Conservation (phyloP, 2,888 invertebrate species). For the Cylloceria caligata region DNA sequence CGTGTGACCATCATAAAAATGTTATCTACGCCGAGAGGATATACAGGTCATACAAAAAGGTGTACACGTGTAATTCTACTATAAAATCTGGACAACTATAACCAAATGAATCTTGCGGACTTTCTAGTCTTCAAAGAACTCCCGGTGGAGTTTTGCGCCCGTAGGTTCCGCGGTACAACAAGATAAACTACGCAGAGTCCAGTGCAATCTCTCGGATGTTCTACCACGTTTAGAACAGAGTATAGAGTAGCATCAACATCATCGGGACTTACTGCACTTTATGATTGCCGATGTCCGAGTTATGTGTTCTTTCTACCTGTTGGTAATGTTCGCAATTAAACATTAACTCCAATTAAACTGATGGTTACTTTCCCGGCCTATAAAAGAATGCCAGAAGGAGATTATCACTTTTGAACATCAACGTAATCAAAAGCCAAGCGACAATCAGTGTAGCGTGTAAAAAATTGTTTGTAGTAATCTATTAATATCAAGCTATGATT, state of each 20-base stretch:
- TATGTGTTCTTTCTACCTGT: slow-evolving; percentile 18
- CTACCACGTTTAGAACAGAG: not conserved
- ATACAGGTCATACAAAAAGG: no score
- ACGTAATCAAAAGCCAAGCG: not conserved
- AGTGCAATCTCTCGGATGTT: not conserved
- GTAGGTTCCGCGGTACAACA: no score
- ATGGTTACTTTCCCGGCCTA: slow-evolving; percentile 70
- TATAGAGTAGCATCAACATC: slow-evolving; percentile 2
- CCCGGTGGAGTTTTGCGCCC: no score
- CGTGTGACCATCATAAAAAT: no score
- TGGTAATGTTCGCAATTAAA: slow-evolving; percentile 53
- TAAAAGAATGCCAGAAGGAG: slow-evolving; percentile 18
- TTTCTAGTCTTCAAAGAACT: not conserved
- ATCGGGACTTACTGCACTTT: slow-evolving; percentile 16
- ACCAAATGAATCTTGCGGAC: no score
- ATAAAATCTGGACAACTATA: no score
- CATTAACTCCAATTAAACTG: slow-evolving; percentile 71
- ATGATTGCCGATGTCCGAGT: slow-evolving; percentile 40
- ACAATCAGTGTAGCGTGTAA: not conserved
- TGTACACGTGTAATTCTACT: no score
- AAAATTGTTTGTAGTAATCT: slow-evolving; percentile 1
- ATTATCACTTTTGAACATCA: slow-evolving; percentile 4
- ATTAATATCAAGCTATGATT: not conserved
- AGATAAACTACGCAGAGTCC: not conserved
- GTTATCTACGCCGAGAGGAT: no score